Conservation (phyloP, 2,113 vertebrate genomes). For the Neomonachus schauinslandi region DNA sequence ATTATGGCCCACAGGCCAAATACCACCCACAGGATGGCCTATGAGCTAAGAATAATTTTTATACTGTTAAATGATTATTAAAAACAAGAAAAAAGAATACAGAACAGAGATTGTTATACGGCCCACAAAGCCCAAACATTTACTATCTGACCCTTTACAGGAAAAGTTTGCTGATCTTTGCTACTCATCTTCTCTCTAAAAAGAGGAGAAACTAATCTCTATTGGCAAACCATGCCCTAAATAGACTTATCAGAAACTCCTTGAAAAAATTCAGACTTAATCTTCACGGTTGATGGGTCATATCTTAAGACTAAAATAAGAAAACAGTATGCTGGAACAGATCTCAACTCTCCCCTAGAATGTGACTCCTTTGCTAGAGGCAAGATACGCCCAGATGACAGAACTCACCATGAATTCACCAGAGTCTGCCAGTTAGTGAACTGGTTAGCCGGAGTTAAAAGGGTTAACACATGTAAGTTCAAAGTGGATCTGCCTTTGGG, state of each 20-base stretch:
- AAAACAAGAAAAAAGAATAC: neutral
- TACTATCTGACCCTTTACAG: neutral
- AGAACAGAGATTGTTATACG: neutral
- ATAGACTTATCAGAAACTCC: neutral
- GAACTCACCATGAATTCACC: neutral
- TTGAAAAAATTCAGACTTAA: neutral
- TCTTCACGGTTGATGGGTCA: neutral
- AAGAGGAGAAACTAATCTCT: neutral
- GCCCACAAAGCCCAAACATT: neutral
- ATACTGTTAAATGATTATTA: conserved; percentile 13
- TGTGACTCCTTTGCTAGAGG: neutral
- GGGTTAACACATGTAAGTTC: neutral
- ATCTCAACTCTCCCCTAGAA: neutral
- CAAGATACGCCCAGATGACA: neutral
- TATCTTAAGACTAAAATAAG: conserved; percentile 22
- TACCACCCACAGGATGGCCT: neutral
- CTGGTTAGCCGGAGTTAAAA: neutral
- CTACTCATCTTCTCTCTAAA: neutral
- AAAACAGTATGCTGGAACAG: neutral
- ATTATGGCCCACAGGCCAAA: neutral
- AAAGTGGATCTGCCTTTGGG: neutral
- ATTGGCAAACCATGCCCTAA: neutral
- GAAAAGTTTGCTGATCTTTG: neutral
- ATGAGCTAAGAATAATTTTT: neutral
- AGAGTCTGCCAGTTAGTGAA: neutral